phyloP scores from a whole-genome alignment of 2,888 invertebrate genomes.

The Pollenia labialis region DNA sequence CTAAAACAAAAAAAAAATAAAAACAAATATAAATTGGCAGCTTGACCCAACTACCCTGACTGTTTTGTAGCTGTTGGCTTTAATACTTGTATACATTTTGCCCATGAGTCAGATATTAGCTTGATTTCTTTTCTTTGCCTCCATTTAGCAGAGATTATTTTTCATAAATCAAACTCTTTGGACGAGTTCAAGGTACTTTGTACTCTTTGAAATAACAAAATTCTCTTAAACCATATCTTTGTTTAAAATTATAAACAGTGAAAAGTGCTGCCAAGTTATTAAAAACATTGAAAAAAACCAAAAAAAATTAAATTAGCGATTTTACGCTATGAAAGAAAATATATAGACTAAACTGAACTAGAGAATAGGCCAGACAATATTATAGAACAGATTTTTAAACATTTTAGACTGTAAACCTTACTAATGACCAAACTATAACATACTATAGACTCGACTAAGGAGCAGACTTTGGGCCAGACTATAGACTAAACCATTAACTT shows the following conservation, averaged over 20 bases:
- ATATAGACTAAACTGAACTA: no score
- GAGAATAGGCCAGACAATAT: no score
- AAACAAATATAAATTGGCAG: slow-evolving; percentile 12
- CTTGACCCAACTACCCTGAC: slow-evolving; percentile 70
- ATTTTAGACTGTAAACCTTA: no score
- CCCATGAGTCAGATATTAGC: slow-evolving; percentile 59
- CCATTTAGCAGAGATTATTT: slow-evolving; percentile 30
- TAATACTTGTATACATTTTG: slow-evolving; percentile 23
- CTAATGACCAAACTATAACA: no score
- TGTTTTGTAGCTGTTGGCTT: slow-evolving; percentile 45
- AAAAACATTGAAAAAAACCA: neutral
- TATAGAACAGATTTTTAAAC: no score
- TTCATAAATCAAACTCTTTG: slow-evolving; percentile 2
- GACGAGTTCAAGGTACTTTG: neutral
- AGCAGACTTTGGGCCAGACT: no score
- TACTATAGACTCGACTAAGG: no score
- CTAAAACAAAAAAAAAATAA: slow-evolving; percentile 19
- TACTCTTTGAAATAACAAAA: neutral
- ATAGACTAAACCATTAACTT: no score
- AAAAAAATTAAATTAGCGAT: no score
- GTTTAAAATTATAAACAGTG: neutral
- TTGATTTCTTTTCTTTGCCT: slow-evolving; percentile 1
- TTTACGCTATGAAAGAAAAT: no score
- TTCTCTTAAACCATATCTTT: slow-evolving; percentile 8
- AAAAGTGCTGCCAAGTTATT: slow-evolving; percentile 5